phyloP scores from a whole-genome alignment of 2,797 vertebrate genomes.

The Syncerus caffer region DNA sequence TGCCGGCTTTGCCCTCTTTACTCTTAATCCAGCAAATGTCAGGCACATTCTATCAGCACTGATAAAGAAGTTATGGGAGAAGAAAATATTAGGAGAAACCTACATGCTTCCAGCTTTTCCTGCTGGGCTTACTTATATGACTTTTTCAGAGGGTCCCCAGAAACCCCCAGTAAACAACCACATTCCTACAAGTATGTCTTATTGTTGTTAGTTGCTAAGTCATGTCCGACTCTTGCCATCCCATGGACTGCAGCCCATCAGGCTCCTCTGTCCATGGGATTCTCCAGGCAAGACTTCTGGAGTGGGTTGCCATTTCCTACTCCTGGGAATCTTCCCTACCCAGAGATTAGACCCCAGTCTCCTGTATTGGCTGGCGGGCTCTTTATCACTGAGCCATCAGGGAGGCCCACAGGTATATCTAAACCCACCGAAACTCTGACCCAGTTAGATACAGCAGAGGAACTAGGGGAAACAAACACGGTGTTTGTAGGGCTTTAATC shows the following conservation, averaged over 20 bases:
- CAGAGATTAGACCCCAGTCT: neutral
- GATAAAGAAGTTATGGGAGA: neutral
- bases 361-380: neutral
- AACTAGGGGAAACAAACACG: conserved; percentile 42
- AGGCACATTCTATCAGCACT: neutral
- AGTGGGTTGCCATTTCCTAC: neutral
- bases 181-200: neutral
- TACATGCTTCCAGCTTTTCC: neutral
- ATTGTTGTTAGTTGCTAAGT: neutral
- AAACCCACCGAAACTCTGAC: conserved; percentile 41
- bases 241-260: neutral
- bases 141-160: neutral
- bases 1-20: neutral
- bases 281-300: neutral
- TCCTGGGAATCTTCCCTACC: neutral
- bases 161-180: neutral
- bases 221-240: neutral
- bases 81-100: neutral
- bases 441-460: conserved; percentile 7
- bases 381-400: neutral
- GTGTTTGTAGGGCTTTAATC: conserved; percentile 58
- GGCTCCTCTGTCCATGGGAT: neutral
- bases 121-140: neutral
- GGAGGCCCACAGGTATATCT: neutral
- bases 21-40: neutral